phyloP scores from a whole-genome alignment of 2,888 invertebrate genomes.

The Caenorhabditis virilis region DNA sequence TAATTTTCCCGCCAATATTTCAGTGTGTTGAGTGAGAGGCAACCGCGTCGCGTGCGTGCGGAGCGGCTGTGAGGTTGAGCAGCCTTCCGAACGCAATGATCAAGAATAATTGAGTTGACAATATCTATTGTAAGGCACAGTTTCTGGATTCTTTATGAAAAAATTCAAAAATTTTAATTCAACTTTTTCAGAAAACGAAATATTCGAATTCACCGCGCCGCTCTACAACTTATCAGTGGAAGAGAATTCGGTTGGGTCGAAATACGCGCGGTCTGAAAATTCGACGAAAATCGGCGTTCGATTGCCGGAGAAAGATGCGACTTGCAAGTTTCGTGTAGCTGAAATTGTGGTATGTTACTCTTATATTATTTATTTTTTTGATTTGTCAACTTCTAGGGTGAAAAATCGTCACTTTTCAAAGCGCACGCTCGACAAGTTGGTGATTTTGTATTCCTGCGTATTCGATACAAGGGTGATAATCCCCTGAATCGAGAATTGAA shows the following conservation, averaged over 20 bases:
- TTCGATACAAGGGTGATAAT: slow-evolving; percentile 85
- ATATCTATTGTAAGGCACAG: no score
- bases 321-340: slow-evolving; percentile 83
- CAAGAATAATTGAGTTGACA: no score
- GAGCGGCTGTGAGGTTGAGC: no score
- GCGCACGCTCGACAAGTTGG: slow-evolving; percentile 75
- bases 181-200: no score
- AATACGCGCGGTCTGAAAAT: slow-evolving; percentile 72
- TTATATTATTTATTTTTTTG: slow-evolving; percentile 2
- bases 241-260: slow-evolving; percentile 76
- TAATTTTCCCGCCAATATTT: no score
- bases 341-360: slow-evolving; percentile 35
- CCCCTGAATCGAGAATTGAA: slow-evolving; percentile 90
- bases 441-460: slow-evolving; percentile 89
- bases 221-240: slow-evolving; percentile 87
- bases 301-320: slow-evolving; percentile 69
- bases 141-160: no score
- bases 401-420: slow-evolving; percentile 48
- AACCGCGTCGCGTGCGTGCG: no score
- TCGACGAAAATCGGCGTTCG: slow-evolving; percentile 80
- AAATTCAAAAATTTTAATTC: no score
- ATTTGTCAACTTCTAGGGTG: slow-evolving; percentile 28
- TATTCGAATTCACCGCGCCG: slow-evolving; percentile 78
- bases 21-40: no score
- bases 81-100: no score